Conservation (phyloP, 1,140 invertebrate species). For the Drosophila nigrodunni region DNA sequence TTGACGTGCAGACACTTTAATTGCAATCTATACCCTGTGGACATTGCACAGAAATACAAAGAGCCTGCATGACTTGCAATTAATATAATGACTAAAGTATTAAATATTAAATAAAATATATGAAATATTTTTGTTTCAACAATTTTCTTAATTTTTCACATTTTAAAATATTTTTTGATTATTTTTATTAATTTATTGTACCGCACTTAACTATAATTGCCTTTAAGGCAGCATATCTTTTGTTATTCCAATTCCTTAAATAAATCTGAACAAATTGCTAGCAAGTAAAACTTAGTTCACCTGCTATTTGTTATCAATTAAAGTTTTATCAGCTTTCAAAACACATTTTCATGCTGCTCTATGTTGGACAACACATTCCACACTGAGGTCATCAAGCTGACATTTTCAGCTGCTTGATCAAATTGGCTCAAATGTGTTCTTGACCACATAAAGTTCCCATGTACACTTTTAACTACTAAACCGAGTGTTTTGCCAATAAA, state of each 20-base stretch:
- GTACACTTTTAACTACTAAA: background rate
- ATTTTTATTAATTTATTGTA: too few relatives aligned
- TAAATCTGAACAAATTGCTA: background rate
- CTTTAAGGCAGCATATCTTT: background rate
- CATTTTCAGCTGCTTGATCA: slow-evolving; percentile 2
- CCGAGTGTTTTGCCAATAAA: too few relatives aligned
- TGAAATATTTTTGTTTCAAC: too few relatives aligned
- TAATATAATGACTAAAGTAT: too few relatives aligned
- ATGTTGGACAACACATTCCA: background rate
- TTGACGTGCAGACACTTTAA: background rate
- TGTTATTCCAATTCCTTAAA: background rate
- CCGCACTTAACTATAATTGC: background rate
- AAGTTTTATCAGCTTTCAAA: background rate
- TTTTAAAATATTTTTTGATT: too few relatives aligned
- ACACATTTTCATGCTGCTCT: background rate
- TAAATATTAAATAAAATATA: too few relatives aligned
- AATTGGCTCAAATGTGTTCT: background rate
- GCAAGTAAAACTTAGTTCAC: background rate
- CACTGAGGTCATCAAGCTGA: background rate
- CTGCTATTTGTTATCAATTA: slow-evolving; percentile 5
- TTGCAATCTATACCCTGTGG: background rate
- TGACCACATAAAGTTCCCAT: slow-evolving; percentile 1
- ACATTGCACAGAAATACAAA: too few relatives aligned
- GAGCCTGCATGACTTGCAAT: too few relatives aligned
- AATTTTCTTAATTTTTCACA: too few relatives aligned